Base-by-base conservation (phyloP, 2,797 vertebrate species). In the Euthynnus affinis region DNA sequence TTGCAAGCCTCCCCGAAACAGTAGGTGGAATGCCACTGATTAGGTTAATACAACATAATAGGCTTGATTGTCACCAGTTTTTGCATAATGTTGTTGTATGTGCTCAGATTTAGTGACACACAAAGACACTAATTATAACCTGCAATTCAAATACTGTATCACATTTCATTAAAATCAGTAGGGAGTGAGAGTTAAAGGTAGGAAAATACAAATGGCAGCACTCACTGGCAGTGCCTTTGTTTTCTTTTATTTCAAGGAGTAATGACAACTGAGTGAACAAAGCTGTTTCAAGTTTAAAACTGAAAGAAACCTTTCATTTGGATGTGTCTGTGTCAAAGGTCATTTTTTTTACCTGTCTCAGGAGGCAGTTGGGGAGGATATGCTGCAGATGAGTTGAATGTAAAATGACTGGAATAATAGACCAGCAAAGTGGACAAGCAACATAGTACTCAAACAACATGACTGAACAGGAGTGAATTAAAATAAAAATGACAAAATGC, bases 361-460 rank as follows among this genome's bases (percentile, higher is more conserved):
- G 23, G 18, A 61, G n/a, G 29, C 67, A 6, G 42, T 9, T n/a
- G 6, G 1, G 9, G 48, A 51, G 22, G 53, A 58, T n/a, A 40
- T 15, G 27, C 42, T 20, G 78, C 55, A 12, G 64, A 76, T 70
- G 34, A 59, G 59, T 29, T 62, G 25, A 63, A 32, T 76, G 55
- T 42, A 55, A 76, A 61, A 44, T 14, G 48, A 65, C 68, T 65
- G 34, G 69, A 76, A 32, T 34, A 80, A 67, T 44, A 53, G 13
- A 49, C 18, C 60, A 46, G 61, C 27, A 3, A 58, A 20, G 10
- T 23, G 25, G 32, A 48, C 34, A 48, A 61, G 13, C 10, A 32
- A 48, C 49, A 23, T 5, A 18, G 22, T 23, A 42, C 32, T 75
- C 52, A 49, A 20, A 23, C 18, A 48, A 22, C 10, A 5, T 62